phyloP scores from a whole-genome alignment of 1,140 invertebrate species.

The Radopholus similis region DNA sequence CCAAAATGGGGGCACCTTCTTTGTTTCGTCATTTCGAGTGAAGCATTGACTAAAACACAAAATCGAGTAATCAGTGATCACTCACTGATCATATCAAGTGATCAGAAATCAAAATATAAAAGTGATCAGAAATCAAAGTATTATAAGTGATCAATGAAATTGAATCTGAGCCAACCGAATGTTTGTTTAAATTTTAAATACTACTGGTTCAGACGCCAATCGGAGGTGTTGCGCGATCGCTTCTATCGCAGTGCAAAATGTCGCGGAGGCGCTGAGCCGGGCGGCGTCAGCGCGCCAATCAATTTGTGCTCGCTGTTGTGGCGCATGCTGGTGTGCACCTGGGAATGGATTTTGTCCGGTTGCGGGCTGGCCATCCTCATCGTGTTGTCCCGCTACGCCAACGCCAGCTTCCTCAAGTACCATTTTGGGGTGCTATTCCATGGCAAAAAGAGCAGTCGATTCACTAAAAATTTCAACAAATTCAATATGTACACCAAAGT shows the following conservation, averaged over 20 bases:
- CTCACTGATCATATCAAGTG: too few species aligned
- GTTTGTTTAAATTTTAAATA: neutral
- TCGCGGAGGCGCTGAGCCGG: neutral
- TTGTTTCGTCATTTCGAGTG: too few species aligned
- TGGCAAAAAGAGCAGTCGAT: too few species aligned
- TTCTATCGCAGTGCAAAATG: neutral
- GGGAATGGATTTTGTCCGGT: neutral
- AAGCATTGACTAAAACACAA: too few species aligned
- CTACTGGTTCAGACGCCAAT: slow-evolving; percentile 1
- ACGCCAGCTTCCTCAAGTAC: slow-evolving; percentile 15
- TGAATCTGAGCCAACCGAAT: neutral
- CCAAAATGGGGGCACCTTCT: too few species aligned
- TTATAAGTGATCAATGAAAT: too few species aligned
- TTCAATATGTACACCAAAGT: too few species aligned
- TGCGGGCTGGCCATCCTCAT: neutral
- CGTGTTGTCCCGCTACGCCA: slow-evolving; percentile 2
- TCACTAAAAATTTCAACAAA: too few species aligned
- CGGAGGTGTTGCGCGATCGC: neutral
- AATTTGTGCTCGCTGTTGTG: slow-evolving; percentile 2
- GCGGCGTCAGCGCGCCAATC: neutral
- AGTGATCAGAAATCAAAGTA: neutral
- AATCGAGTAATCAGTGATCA: too few species aligned
- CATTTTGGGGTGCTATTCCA: too few species aligned
- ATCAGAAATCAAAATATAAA: neutral
- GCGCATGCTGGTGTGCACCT: slow-evolving; percentile 8